A percentile compares a stretch with the other conserved stretches of the same genome.
Evolutionary conservation across 2,113 vertebrate genomes (phyloP).

Genomic region (Oreochromis niloticus): DNA sequence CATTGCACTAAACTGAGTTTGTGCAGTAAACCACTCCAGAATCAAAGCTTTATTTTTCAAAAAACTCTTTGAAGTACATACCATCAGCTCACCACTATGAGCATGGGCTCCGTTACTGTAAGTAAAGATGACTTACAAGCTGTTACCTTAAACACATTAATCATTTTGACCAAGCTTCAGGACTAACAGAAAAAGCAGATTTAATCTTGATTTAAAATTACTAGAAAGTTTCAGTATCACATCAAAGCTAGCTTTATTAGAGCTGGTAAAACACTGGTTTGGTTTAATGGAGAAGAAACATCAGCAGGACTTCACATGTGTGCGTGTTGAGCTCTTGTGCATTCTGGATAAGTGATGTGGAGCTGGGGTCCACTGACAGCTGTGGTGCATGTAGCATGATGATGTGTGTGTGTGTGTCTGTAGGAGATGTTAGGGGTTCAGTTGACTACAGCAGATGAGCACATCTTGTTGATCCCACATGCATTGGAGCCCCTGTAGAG

Average conservation of each 20-base stretch:
- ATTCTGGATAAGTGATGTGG: background rate
- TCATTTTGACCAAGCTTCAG: background rate
- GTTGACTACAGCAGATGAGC: slow-evolving; percentile 81
- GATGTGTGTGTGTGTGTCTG: background rate
- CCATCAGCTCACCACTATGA: background rate
- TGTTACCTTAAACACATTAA: background rate
- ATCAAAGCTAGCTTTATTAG: background rate
- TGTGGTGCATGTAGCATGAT: background rate
- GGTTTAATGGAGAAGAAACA: background rate
- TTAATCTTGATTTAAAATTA: background rate
- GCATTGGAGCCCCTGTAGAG: slow-evolving; percentile 79
- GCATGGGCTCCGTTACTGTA: background rate
- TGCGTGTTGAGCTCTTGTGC: background rate
- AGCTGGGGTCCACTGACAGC: background rate
- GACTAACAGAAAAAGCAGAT: background rate
- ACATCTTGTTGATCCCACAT: slow-evolving; percentile 86
- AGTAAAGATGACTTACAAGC: background rate
- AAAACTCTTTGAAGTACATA: background rate
- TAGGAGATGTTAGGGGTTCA: slow-evolving; percentile 27
- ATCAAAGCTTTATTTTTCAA: background rate
- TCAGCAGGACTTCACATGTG: background rate
- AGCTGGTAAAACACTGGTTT: background rate
- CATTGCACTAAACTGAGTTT: background rate
- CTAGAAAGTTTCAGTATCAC: background rate
- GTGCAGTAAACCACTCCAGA: background rate